Evolutionary conservation across 2,113 vertebrate species (phyloP), one percentile per base, ranked within the genome.

Genomic region (Heloderma charlesbogerti): DNA sequence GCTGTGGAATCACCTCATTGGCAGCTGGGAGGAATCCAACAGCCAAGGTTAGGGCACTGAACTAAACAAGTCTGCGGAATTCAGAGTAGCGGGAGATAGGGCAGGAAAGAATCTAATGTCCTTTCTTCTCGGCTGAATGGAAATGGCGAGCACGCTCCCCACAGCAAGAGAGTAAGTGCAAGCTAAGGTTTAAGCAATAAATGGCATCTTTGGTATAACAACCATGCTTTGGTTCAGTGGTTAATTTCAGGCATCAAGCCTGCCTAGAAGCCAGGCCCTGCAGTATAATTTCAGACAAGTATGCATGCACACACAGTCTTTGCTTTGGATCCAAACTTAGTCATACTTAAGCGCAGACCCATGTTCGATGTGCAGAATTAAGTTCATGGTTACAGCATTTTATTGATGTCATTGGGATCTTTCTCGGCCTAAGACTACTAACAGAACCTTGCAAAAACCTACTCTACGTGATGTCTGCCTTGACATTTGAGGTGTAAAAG

Each of bases 1-100:
- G 82, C 74, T 5, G 31, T 72, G 66, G 87, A 60, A 60, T 92
- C 91, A 7, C 87, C 91, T 92, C 87, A 89, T 74, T 40, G 88
- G 87, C 84, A 86, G 66, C 87, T 34, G 12, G 45, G 63, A 69
- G 51, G 51, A 72, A 54, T 80, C 84, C 37, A 80, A 12, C 2
- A 34, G 89, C 84, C 84, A 91, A 81, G 63, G 75, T 87, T 81
- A 91, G 77, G 45, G 63, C 74, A 69, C 29, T 16, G 74, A 86
- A 90, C 63, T 60, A 74, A 91, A 87, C 48, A 69, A 71, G 66
- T 16, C 8, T 27, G 63, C 43, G 63, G 87, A 81, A 87, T 91
- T 81, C 75, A 43, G 57, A 57, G 40, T 66, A 45, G 63, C 37
- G 63, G 75, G 48, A 87, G 66, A 86, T 9, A 0, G 89, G n/a